A percentile compares a stretch with the other conserved stretches of the same genome.
These are phyloP conservation scores for Strigops habroptila DNA, from an alignment of 2,113 vertebrate genomes.

Conservation along the genomic window DNA sequence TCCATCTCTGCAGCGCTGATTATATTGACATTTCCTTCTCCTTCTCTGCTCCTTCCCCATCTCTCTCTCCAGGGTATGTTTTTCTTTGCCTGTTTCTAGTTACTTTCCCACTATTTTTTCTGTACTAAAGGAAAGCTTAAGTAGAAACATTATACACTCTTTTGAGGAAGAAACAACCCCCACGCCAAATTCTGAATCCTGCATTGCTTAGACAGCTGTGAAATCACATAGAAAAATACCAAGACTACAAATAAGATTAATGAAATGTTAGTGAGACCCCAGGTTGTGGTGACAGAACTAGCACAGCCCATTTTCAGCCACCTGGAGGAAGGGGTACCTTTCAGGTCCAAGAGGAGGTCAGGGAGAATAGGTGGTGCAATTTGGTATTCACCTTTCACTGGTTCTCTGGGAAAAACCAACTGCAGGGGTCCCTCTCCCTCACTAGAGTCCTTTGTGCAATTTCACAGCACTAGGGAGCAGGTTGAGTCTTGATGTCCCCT, in stretches of 20 bases:
- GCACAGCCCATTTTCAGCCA: neutral
- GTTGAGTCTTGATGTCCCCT: neutral
- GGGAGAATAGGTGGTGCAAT: fast-evolving
- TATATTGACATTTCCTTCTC: neutral
- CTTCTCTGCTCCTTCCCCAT: neutral
- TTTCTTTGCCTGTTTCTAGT: neutral
- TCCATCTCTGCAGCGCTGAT: neutral
- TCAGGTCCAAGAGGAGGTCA: neutral
- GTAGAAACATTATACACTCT: neutral
- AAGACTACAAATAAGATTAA: neutral
- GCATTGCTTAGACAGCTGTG: neutral
- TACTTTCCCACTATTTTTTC: neutral
- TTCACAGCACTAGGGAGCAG: neutral
- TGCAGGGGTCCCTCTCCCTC: neutral
- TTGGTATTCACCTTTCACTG: neutral
- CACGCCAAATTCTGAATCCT: neutral
- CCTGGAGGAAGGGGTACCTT: neutral
- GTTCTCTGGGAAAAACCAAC: neutral
- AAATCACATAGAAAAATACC: neutral
- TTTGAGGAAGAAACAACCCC: neutral
- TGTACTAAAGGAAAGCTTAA: neutral
- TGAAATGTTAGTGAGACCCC: neutral
- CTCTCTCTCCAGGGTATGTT: neutral
- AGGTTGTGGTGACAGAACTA: neutral
- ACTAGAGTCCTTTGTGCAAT: neutral